phyloP scores from a whole-genome alignment of 1,140 invertebrate species.

The Drosophila willistoni region DNA sequence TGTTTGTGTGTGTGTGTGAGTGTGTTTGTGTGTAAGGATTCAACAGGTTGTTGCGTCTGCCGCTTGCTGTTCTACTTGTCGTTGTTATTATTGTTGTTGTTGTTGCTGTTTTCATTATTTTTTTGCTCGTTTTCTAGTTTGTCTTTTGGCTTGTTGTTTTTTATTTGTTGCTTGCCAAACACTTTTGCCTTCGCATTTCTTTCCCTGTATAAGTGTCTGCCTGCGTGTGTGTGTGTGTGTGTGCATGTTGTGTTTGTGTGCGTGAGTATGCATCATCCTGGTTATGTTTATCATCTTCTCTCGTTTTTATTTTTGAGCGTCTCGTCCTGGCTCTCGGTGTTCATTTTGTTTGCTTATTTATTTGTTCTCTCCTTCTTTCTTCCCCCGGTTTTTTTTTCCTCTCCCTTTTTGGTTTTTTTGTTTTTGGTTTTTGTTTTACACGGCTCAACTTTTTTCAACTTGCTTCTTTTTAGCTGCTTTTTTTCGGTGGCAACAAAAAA shows the following conservation, averaged over 20 bases:
- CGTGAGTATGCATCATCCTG: conserved; percentile 34
- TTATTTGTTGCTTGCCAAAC: conserved; percentile 68
- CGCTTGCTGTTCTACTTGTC: conserved; percentile 38
- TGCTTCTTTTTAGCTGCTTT: conserved; percentile 64
- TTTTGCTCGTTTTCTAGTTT: conserved; percentile 76
- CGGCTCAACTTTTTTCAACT: conserved; percentile 66
- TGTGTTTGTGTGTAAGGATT: conserved; percentile 40
- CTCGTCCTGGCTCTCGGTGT: conserved; percentile 58
- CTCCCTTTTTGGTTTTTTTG: conserved; percentile 44
- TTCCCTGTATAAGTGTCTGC: conserved; percentile 31
- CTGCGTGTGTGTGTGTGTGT: conserved; percentile 38
- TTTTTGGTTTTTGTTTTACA: conserved; percentile 70
- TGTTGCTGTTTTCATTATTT: conserved; percentile 42
- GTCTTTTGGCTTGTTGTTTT: conserved; percentile 55
- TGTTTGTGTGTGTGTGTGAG: conserved; percentile 34
- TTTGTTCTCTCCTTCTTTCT: conserved; percentile 51
- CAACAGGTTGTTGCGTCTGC: conserved; percentile 75
- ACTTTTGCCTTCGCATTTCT: conserved; percentile 72
- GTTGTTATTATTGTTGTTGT: conserved; percentile 3
- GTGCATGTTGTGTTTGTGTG: conserved; percentile 28
- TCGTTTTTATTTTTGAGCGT: conserved; percentile 46
- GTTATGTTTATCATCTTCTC: conserved; percentile 65
- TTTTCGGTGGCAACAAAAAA: conserved; percentile 59
- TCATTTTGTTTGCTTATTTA: conserved; percentile 71
- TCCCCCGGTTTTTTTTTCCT: conserved; percentile 36